Conservation (phyloP, 2,797 vertebrate genomes). For the Coranthus polyacanthus region DNA sequence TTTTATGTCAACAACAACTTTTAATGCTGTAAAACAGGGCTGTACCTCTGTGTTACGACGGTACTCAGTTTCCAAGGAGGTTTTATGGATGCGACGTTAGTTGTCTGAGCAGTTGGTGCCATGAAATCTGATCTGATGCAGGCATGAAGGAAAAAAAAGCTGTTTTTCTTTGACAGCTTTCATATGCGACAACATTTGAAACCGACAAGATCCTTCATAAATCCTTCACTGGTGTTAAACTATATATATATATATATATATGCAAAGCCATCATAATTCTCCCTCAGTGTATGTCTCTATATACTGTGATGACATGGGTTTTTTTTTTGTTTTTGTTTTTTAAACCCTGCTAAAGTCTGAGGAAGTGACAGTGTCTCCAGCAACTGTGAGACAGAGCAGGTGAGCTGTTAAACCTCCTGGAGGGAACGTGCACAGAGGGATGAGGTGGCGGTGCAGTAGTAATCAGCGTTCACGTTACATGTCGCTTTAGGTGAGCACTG, state of each 20-base stretch:
- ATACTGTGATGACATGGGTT: background rate
- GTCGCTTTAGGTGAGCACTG: too few species aligned
- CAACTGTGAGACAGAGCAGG: background rate
- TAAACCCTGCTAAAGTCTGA: constrained; percentile 2
- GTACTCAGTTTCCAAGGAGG: constrained; percentile 5
- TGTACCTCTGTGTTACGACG: background rate
- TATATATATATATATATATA: background rate
- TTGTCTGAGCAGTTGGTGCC: constrained; percentile 9
- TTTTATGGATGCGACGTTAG: background rate
- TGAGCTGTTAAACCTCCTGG: constrained; percentile 10
- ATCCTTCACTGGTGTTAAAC: background rate
- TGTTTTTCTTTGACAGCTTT: constrained; percentile 3
- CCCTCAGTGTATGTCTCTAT: too few species aligned
- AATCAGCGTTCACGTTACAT: background rate
- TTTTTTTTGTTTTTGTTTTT: constrained; percentile 14
- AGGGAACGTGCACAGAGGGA: too few species aligned
- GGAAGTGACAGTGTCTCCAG: background rate
- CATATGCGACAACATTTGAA: background rate
- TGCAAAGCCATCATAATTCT: background rate
- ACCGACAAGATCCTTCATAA: background rate
- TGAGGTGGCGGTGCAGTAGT: background rate
- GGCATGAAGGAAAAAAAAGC: constrained; percentile 2
- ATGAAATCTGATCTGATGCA: constrained; percentile 19
- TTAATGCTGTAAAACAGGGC: constrained; percentile 9
- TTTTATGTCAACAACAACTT: constrained; percentile 31